Percentiles rank a stretch among this genome's conserved stretches.
Evolutionary conservation across 92 coral and sea anemone genomes (phyloP).

Genomic region (Porites rus): DNA sequence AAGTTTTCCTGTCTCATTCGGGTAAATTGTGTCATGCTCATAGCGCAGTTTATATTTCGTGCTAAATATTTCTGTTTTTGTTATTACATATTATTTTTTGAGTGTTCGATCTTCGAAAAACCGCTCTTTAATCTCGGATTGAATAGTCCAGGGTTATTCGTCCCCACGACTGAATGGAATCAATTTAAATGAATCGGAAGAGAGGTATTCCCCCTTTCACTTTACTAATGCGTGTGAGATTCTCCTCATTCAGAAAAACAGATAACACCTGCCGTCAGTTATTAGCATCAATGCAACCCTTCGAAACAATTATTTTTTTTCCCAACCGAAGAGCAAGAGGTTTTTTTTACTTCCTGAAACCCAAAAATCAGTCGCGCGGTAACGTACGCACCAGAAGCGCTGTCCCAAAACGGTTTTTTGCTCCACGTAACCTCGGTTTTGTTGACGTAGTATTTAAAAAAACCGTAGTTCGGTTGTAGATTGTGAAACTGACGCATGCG

Average conservation of each 20-base stretch:
- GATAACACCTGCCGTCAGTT: slow-evolving; percentile 66
- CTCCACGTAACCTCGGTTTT: background rate
- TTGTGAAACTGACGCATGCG: slow-evolving; percentile 30
- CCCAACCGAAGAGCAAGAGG: slow-evolving; percentile 41
- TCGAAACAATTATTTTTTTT: slow-evolving; percentile 57
- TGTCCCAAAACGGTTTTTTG: background rate
- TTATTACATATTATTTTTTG: background rate
- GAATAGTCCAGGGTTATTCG: slow-evolving; percentile 18
- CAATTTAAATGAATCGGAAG: slow-evolving; percentile 45
- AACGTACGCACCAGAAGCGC: background rate
- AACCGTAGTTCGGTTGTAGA: background rate
- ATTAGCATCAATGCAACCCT: slow-evolving; percentile 59
- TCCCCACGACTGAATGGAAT: slow-evolving; percentile 19
- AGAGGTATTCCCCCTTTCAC: slow-evolving; percentile 39
- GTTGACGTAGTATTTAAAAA: slow-evolving; percentile 1
- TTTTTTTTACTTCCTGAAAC: slow-evolving; percentile 69
- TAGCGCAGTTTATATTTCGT: background rate
- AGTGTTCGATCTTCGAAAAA: slow-evolving; percentile 2
- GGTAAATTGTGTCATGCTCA: slow-evolving; percentile 38
- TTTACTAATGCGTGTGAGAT: slow-evolving; percentile 64
- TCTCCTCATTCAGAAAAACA: slow-evolving; percentile 57
- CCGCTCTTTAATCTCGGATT: slow-evolving; percentile 13
- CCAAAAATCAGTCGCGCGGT: slow-evolving; percentile 42
- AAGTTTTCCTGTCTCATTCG: slow-evolving; percentile 38
- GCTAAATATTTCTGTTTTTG: slow-evolving; percentile 15